phyloP scores from a whole-genome alignment of 2,797 vertebrate genomes.

The Tauraco hartlaubi region DNA sequence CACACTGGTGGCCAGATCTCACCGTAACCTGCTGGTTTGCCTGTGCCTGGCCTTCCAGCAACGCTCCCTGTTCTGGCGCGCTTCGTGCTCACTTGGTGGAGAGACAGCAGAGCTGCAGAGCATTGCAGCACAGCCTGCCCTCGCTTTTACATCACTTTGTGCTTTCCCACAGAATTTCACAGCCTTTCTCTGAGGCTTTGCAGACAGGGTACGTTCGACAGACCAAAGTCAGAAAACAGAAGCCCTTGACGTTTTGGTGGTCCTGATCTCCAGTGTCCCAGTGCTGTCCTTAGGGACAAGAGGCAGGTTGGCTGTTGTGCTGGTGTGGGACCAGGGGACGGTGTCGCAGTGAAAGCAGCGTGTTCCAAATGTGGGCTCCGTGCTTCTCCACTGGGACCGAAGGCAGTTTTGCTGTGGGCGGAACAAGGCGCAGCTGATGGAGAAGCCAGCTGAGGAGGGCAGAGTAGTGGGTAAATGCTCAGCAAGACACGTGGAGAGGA shows the following conservation, averaged over 20 bases:
- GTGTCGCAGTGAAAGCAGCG: accelerated
- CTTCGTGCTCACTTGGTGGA: background rate
- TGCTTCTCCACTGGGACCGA: accelerated
- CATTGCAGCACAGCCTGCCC: background rate
- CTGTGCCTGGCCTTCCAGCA: background rate
- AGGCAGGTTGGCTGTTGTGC: background rate
- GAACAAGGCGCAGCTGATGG: background rate
- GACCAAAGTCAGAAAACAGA: background rate
- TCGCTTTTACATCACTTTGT: background rate
- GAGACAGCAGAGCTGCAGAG: background rate
- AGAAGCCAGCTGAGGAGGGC: background rate
- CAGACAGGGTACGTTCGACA: background rate
- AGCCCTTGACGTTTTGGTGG: background rate
- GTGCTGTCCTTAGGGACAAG: background rate
- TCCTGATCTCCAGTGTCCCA: background rate
- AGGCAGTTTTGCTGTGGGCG: background rate
- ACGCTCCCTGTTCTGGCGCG: background rate
- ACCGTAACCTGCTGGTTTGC: background rate
- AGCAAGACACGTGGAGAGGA: background rate
- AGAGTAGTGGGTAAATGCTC: background rate
- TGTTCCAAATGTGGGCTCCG: background rate
- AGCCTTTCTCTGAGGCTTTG: background rate
- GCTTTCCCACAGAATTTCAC: background rate
- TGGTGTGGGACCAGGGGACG: accelerated
- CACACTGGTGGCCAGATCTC: background rate